Evolutionary conservation across 2,888 invertebrate genomes (phyloP).

Genomic region (Xanthia togata): DNA sequence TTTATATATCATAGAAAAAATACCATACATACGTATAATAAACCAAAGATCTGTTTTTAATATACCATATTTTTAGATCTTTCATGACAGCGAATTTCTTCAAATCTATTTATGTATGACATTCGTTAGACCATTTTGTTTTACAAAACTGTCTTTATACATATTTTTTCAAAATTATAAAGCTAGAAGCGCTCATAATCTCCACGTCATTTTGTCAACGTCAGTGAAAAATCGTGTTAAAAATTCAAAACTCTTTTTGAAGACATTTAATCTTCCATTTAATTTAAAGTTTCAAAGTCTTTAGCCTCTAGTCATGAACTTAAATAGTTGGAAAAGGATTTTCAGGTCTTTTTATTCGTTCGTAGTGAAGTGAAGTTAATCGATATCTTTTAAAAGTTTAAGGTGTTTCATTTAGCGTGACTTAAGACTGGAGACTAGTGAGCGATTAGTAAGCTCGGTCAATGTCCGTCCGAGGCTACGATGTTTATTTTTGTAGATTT

Average conservation of each 20-base stretch:
- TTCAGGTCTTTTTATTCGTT: slow-evolving; percentile 65
- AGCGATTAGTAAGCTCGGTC: slow-evolving; percentile 69
- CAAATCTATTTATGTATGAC: neutral
- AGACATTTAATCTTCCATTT: slow-evolving; percentile 45
- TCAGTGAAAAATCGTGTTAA: slow-evolving; percentile 50
- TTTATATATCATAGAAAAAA: no score
- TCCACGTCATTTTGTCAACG: slow-evolving; percentile 30
- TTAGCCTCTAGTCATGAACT: slow-evolving; percentile 58
- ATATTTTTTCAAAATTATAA: slow-evolving; percentile 3
- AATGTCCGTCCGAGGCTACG: slow-evolving; percentile 52
- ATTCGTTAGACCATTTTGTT: neutral
- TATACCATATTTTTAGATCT: no score
- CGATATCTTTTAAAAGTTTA: slow-evolving; percentile 75
- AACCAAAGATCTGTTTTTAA: no score
- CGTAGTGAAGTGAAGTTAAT: slow-evolving; percentile 61
- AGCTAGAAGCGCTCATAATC: neutral
- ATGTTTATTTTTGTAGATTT: slow-evolving; percentile 52
- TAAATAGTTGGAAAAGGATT: slow-evolving; percentile 67
- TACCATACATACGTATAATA: no score
- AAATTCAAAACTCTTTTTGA: slow-evolving; percentile 52
- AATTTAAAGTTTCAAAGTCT: slow-evolving; percentile 63
- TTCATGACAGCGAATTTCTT: no score
- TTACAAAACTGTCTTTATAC: neutral
- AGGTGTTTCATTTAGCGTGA: slow-evolving; percentile 71
- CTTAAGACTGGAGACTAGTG: slow-evolving; percentile 67